Evolutionary conservation across 2,797 vertebrate genomes (phyloP).

Genomic region (Lepidocolaptes lacrymiger): DNA sequence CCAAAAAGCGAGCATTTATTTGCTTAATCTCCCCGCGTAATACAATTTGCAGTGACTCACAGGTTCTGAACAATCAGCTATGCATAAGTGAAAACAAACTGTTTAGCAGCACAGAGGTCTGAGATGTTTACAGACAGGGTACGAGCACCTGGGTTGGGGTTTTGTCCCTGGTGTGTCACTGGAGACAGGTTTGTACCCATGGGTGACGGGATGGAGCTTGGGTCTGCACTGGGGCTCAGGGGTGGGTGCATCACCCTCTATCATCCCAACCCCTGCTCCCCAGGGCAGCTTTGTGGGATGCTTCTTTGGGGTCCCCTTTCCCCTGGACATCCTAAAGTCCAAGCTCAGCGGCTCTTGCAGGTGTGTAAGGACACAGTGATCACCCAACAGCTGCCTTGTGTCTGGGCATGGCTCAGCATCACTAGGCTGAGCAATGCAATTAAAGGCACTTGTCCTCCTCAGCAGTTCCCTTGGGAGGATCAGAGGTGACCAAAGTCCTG

Average conservation of each 20-base stretch:
- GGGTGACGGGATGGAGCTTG: fast-evolving
- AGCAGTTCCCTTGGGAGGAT: fast-evolving
- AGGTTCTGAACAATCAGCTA: slow-evolving; percentile 66
- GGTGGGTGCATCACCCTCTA: fast-evolving
- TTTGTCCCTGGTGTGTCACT: background rate
- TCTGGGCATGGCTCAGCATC: background rate
- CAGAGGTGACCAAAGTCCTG: no score
- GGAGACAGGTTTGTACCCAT: fast-evolving
- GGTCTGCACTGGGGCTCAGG: fast-evolving
- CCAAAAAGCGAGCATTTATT: slow-evolving; percentile 72
- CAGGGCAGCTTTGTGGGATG: fast-evolving
- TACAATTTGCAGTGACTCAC: slow-evolving; percentile 72
- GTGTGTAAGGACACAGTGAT: background rate
- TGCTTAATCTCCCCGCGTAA: slow-evolving; percentile 74
- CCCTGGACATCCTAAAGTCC: background rate
- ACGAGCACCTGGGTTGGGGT: background rate
- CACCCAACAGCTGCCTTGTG: background rate
- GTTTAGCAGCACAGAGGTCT: slow-evolving; percentile 55
- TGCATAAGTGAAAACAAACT: slow-evolving; percentile 70
- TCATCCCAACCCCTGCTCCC: background rate
- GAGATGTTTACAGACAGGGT: background rate
- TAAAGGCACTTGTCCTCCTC: background rate
- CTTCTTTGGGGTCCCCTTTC: background rate
- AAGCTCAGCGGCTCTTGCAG: background rate
- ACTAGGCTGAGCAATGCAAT: background rate